Base-by-base conservation (phyloP, 2,113 vertebrate genomes). In the Diadophis punctatus region DNA sequence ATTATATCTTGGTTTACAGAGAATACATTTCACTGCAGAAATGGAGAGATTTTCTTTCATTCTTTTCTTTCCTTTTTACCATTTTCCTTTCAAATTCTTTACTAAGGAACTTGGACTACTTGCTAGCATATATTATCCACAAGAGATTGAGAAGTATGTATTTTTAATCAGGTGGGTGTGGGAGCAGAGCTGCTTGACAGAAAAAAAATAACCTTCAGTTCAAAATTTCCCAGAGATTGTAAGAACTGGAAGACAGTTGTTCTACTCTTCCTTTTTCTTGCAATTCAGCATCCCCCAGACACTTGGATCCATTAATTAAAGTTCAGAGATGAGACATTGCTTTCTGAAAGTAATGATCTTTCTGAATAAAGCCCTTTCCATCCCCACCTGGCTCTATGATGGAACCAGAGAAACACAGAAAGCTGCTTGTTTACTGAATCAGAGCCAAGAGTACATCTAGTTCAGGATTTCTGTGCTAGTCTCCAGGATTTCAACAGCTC, bases 21-120 rank as follows among this genome's bases (percentile, higher is more conserved):
- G 93, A 86, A 80, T 0, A 56, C 6, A 91, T 93, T 94, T 93
- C 74, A 93, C 92, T 94, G 87, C 1, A 84, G 58, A 92, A 94
- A 92, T 12, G 0, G 90, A 93, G 91, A 68, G 20, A 0, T 0
- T 3, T 90, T 80, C 30, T 55, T 85, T 20, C 34, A 9, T 27
- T 30, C 58, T 55, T 88, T 68, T 74, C 1, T 68, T 74, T 74
- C n/a, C 63, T 74, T 74, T 80, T 80, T 80, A 43, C 18, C 34
- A 20, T 80, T 89, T 56, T 87, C 85, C 27, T 6, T 85, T 89
- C 89, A 89, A 48, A 51, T 92, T 87, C 30, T 93, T 92, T 86
- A 87, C 27, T 90, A 86, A 88, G 4, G 58, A 60, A 92, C 60
- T 25, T 87, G 56, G 51, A 91, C 46, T 60, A 18, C 58, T 89